Percentiles rank a stretch among this genome's conserved stretches.
These are phyloP conservation scores for Panopea generosa DNA, from an alignment of 2,888 invertebrate species.

Conservation along the genomic window DNA sequence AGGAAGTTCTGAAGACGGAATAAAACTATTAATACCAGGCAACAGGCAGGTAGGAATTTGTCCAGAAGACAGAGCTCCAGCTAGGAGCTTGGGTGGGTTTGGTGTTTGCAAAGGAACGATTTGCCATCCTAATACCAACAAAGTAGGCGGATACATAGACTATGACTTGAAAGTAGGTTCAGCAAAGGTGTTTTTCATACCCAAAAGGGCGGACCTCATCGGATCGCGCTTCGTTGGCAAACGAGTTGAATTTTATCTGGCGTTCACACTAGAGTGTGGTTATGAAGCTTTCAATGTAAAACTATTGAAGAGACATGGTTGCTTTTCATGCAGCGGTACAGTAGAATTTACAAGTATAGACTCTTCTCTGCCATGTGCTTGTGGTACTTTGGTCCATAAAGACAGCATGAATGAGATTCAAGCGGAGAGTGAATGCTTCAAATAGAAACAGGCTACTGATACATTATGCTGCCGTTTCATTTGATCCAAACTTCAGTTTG, in stretches of 20 bases:
- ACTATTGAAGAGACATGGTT: constrained; percentile 36
- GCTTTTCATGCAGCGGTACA: constrained; percentile 28
- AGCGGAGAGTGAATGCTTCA: too few species aligned
- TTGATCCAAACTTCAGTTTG: too few species aligned
- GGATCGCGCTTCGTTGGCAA: constrained; percentile 44
- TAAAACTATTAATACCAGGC: constrained; percentile 18
- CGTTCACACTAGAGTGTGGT: constrained; percentile 48
- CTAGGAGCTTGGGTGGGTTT: neutral
- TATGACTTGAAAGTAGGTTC: constrained; percentile 48
- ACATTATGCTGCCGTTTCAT: too few species aligned
- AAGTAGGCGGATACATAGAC: constrained; percentile 48
- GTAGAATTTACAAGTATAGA: constrained; percentile 47
- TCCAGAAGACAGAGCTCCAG: constrained; percentile 2
- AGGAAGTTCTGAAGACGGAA: constrained; percentile 42
- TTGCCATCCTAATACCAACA: constrained; percentile 61
- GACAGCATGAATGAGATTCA: constrained; percentile 31
- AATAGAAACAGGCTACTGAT: too few species aligned
- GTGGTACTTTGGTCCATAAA: constrained; percentile 32
- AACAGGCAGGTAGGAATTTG: constrained; percentile 17
- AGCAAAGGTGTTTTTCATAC: constrained; percentile 43
- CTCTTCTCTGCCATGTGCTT: constrained; percentile 10
- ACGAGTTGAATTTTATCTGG: constrained; percentile 50
- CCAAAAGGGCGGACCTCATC: constrained; percentile 30
- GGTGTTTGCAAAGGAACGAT: constrained; percentile 61
- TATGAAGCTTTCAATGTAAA: constrained; percentile 55